Conservation (phyloP, 2,797 vertebrate genomes). For the Bryconaethiops microstoma region DNA sequence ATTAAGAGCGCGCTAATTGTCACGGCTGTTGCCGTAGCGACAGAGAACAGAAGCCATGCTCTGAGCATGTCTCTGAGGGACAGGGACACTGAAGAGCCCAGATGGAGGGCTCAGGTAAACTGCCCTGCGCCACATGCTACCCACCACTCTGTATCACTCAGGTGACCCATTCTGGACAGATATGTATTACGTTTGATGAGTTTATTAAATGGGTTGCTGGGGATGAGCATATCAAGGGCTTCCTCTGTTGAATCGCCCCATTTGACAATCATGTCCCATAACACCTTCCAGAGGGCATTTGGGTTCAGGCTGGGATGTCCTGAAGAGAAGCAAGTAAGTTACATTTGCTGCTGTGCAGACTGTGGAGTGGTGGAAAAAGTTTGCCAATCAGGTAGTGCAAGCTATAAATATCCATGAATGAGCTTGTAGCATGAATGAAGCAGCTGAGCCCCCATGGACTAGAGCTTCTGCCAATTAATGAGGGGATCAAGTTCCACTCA, state of each 20-base stretch:
- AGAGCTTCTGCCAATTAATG: slow-evolving; percentile 44
- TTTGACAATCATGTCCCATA: not conserved
- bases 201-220: slow-evolving; percentile 38
- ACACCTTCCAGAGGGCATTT: not conserved
- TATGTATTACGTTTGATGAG: not conserved
- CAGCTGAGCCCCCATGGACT: not conserved
- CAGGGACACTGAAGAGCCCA: slow-evolving; percentile 37
- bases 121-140: slow-evolving; percentile 25
- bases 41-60: slow-evolving; percentile 44
- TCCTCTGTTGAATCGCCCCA: slow-evolving; percentile 7
- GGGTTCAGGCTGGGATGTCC: not conserved
- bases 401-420: slow-evolving; percentile 30
- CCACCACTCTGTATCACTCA: not conserved
- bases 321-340: not conserved
- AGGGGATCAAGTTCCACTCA: slow-evolving; percentile 36
- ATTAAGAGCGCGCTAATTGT: slow-evolving; percentile 60
- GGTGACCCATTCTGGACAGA: slow-evolving; percentile 31
- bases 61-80: slow-evolving; percentile 38
- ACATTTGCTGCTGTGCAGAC: not conserved
- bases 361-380: not conserved
- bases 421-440: slow-evolving; percentile 23
- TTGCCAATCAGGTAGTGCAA: not conserved
- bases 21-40: slow-evolving; percentile 54
- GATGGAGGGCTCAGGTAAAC: slow-evolving; percentile 47
- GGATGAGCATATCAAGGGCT: slow-evolving; percentile 16